A percentile compares a stretch with the other conserved stretches of the same genome.
Conservation (phyloP, 2,888 invertebrate genomes). For the Drosophila meridiana region DNA sequence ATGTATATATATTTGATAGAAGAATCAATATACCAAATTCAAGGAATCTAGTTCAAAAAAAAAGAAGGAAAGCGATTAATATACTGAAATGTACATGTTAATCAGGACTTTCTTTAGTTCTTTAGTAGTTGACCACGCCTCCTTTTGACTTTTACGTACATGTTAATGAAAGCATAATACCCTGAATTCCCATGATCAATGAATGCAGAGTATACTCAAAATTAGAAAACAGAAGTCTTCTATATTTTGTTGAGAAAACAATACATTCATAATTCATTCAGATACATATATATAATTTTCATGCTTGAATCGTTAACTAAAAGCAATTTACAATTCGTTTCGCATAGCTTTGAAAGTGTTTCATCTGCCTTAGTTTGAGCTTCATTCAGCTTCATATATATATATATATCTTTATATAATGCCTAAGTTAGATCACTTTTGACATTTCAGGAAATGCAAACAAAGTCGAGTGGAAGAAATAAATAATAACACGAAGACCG, state of each 20-base stretch:
- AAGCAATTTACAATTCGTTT: conserved; percentile 13
- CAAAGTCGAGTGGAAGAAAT: conserved; percentile 13
- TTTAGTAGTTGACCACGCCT: neutral
- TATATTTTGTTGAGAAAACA: neutral
- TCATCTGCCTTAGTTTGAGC: conserved; percentile 10
- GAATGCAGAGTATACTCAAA: neutral
- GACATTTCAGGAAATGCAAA: conserved; percentile 60
- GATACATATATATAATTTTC: neutral
- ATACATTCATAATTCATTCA: conserved; percentile 1
- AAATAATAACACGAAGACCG: conserved; percentile 57
- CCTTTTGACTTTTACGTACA: neutral
- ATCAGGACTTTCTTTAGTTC: neutral
- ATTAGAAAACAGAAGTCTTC: neutral
- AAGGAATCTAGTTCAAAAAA: neutral
- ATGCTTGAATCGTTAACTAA: neutral
- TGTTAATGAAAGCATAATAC: no score
- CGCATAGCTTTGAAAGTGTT: conserved; percentile 22
- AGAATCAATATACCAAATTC: no score
- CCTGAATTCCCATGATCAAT: neutral
- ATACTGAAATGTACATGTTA: neutral
- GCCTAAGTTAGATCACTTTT: conserved; percentile 41
- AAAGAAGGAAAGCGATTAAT: neutral
- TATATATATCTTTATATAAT: conserved; percentile 50
- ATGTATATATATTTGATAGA: no score
- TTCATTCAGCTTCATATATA: conserved; percentile 20